Evolutionary conservation across 1,140 invertebrate genomes (phyloP), one percentile per base, ranked within the genome.

Genomic region (Drosophila serrata): DNA sequence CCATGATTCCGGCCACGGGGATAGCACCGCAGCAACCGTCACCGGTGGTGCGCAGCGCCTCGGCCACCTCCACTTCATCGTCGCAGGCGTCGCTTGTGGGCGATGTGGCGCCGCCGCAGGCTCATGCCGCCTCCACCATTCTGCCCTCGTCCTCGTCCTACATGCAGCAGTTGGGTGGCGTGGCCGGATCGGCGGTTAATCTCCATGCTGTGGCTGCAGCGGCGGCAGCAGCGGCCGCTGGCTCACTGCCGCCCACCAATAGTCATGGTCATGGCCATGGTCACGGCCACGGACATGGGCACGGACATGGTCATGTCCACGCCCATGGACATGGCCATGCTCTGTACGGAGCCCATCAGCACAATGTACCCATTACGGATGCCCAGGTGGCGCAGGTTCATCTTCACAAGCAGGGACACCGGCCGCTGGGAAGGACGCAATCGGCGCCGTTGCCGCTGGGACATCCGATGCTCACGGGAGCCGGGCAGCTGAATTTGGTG

Each of bases 361-460:
- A 79, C 6, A 87, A 79, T 35, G 70, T 63, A 42, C 90, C 91
- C 57, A 92, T 79, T 93, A 94, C 90, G 88, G 95, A 95, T 77
- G 91, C 90, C 35, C 92, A 93, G 72, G 92, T 93, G 60, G 95
- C 95, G 59, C 95, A 96, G 87, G 96, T 96, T 75, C 95, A 96
- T 88, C 94, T 97, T 29, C 95, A 95, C 92, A 96, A 96, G 93
- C 94, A 95, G 93, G 94, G 95, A 78, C 95, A 96, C 84, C 94
- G 97, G 76, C 97, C 97, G 67, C 94, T 98, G 92, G 97, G 97
- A 68, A 95, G 98, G 84, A 98, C 98, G n/a, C 97, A 98, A 92
- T 98, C 97, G 12, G 98, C 98, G 6, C 98, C 98, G 0, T 93
- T 99, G 76, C 98, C 98, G 27, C 94, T 99, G n/a, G 98, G 98